Evolutionary conservation across 2,888 invertebrate genomes (phyloP), one percentile per base, ranked within the genome.

Genomic region (Spisula subtruncata): DNA sequence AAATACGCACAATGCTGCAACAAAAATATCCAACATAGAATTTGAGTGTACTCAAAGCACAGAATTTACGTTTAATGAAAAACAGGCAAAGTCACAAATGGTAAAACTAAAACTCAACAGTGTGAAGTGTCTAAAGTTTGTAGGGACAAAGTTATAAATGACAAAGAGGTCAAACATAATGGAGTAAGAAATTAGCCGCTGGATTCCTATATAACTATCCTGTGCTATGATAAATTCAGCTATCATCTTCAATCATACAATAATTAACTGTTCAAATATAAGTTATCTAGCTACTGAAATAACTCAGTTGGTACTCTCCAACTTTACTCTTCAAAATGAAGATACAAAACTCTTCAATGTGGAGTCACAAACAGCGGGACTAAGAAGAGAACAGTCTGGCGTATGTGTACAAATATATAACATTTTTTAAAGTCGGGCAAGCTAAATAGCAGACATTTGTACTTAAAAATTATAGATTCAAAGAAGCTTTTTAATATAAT

Each of bases 241-340:
- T 51, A 89, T 83, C 84, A 84, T 89, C 81, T 14, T 60, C 66
- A 56, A 85, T 87, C 81, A 81, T 75, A 51, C 84, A 20, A 29
- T 86, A 83, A 89, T 89, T 84, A 81, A 71, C 83, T 89, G 87
- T 89, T 89, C 80, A 86, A 84, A 86, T 89, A 86, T 41, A 75
- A 48, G 60, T 60, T 88, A 85, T 88, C 79, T 84, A 75, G 35
- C 32, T 41, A 48, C 56, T 81, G 29, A 87, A 89, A 85, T 87
- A 84, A 35, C 56, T 81, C 66, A 32, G 89, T 89, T 89, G 89
- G 75, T 75, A 81, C 56, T 60, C 83, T 87, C 46, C 75, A 83
- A 35, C 25, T 56, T 56, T 41, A 56, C 87, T 87, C 87, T 87
- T 54, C 75, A 82, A 80, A 80, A 79, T 80, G 83, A 46, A 83